Evolutionary conservation across 1,140 invertebrate species (phyloP).

Genomic region (Triops cancriformis): DNA sequence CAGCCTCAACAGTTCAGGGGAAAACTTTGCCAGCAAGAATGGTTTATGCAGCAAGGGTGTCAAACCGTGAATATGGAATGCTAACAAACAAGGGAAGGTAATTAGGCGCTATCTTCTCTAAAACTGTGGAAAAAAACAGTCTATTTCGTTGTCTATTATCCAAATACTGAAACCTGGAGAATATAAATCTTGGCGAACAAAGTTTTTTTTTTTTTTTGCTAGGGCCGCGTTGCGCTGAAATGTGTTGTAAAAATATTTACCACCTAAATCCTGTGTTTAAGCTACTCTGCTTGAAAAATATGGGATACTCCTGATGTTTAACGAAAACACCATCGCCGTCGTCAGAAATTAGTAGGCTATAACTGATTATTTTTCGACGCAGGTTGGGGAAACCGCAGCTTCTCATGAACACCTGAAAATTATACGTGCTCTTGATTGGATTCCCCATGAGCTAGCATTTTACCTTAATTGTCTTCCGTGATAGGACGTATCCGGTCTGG

Average conservation of each 20-base stretch:
- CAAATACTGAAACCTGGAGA: too few relatives aligned
- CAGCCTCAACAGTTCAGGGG: background rate
- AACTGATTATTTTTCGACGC: too few relatives aligned
- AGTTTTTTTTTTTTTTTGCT: too few relatives aligned
- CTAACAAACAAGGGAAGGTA: conserved; percentile 1
- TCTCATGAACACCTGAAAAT: background rate
- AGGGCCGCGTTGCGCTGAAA: too few relatives aligned
- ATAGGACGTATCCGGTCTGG: background rate
- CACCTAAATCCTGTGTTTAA: background rate
- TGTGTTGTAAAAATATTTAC: background rate
- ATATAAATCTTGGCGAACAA: too few relatives aligned
- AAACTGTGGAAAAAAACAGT: background rate
- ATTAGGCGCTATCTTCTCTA: background rate
- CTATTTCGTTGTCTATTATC: background rate
- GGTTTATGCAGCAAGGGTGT: conserved; percentile 1
- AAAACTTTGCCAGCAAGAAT: background rate
- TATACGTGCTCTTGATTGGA: background rate
- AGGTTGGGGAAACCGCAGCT: too few relatives aligned
- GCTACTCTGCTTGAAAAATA: background rate
- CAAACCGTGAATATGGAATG: background rate
- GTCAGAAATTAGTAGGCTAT: too few relatives aligned
- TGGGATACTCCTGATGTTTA: background rate
- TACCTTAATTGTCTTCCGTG: background rate
- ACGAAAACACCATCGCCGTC: background rate
- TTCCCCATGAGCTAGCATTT: background rate